Conservation (phyloP, 2,888 invertebrate genomes). For the Torymus tubicola region DNA sequence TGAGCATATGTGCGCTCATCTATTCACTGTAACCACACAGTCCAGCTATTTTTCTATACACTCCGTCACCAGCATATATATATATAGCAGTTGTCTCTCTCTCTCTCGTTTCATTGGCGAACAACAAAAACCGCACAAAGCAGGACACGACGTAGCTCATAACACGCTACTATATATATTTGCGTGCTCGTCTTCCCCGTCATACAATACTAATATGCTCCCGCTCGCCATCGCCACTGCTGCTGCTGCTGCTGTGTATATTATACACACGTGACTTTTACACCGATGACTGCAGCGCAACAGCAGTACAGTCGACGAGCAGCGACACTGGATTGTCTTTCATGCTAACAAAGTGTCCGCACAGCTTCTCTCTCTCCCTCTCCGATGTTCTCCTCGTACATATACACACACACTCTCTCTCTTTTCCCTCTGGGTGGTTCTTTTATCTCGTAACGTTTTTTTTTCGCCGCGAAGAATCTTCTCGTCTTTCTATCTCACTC, state of each 20-base stretch:
- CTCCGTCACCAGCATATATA: too few relatives aligned
- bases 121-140: constrained; percentile 12
- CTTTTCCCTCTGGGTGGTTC: too few relatives aligned
- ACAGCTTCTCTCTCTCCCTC: neutral
- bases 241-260: neutral
- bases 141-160: constrained; percentile 3
- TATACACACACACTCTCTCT: too few relatives aligned
- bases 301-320: too few relatives aligned
- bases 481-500: constrained; percentile 4
- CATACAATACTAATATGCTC: constrained; percentile 30
- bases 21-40: too few relatives aligned
- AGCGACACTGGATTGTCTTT: constrained; percentile 48
- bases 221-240: neutral
- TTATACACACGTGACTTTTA: constrained; percentile 29
- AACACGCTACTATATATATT: too few relatives aligned
- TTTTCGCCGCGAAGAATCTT: constrained; percentile 3
- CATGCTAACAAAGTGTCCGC: constrained; percentile 52
- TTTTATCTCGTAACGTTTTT: neutral
- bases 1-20: too few relatives aligned
- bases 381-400: constrained; percentile 5
- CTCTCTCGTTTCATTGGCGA: neutral
- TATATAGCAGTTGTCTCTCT: neutral
- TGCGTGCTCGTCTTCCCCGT: neutral
- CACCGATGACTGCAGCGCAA: constrained; percentile 28
- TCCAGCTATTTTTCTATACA: too few relatives aligned